A percentile compares a stretch with the other conserved stretches of the same genome.
Conservation (phyloP, 2,888 invertebrate species). For the Furcula furcula region DNA sequence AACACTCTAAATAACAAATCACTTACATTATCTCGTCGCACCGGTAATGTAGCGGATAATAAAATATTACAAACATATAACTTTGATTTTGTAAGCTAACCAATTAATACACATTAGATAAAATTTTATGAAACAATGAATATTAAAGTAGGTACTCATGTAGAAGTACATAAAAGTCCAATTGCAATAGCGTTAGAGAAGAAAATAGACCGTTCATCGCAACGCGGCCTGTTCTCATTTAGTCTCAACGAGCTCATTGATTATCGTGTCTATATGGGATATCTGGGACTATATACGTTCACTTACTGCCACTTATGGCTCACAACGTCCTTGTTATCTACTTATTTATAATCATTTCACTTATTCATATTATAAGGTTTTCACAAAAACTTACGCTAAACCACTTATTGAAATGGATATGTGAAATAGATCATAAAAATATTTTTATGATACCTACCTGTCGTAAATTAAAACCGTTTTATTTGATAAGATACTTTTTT, state of each 20-base stretch:
- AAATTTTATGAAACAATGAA: background rate
- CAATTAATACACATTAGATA: constrained; percentile 17
- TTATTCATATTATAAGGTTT: constrained; percentile 22
- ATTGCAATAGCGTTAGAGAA: background rate
- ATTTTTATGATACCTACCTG: constrained; percentile 26
- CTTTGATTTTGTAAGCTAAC: constrained; percentile 13
- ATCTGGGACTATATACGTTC: constrained; percentile 16
- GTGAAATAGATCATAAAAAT: constrained; percentile 20
- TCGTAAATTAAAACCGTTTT: constrained; percentile 25
- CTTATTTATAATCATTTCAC: constrained; percentile 19
- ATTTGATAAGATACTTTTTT: constrained; percentile 18
- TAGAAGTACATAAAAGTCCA: background rate
- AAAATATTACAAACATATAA: constrained; percentile 50
- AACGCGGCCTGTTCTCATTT: constrained; percentile 13
- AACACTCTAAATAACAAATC: constrained; percentile 65
- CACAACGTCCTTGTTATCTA: constrained; percentile 10
- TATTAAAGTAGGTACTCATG: background rate
- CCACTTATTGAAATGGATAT: constrained; percentile 20
- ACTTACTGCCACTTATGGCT: constrained; percentile 15
- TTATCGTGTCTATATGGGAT: too few relatives aligned
- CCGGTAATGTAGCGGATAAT: constrained; percentile 68
- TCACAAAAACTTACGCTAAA: constrained; percentile 21
- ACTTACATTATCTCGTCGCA: constrained; percentile 79
- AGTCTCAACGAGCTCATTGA: constrained; percentile 18
- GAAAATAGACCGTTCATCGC: background rate